Evolutionary conservation across 1,140 invertebrate species (phyloP).

Genomic region (Phthorimaea operculella): DNA sequence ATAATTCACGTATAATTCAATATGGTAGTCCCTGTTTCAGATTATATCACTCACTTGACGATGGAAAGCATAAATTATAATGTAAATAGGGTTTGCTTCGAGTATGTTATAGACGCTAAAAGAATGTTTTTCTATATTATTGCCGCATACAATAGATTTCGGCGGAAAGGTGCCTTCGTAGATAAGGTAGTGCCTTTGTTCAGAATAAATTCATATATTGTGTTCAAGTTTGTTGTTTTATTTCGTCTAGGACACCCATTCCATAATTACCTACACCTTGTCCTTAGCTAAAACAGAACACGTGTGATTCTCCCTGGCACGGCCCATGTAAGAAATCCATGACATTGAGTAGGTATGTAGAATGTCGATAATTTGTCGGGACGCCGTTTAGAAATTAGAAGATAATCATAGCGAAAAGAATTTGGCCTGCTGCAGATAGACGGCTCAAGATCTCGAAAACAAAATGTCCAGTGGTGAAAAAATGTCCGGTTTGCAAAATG

Average conservation of each 20-base stretch:
- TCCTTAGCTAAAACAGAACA: too few species aligned
- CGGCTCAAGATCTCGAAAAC: too few species aligned
- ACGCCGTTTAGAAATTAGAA: too few species aligned
- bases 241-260: conserved; percentile 12
- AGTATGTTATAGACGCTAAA: conserved; percentile 46
- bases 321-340: too few species aligned
- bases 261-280: too few species aligned
- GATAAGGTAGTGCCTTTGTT: conserved; percentile 55
- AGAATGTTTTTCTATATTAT: conserved; percentile 44
- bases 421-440: too few species aligned
- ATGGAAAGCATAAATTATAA: conserved; percentile 42
- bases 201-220: conserved; percentile 54
- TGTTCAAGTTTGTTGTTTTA: conserved; percentile 41
- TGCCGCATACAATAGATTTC: conserved; percentile 34
- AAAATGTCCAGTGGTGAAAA: too few species aligned
- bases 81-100: conserved; percentile 53
- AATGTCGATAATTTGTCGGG: too few species aligned
- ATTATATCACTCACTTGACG: conserved; percentile 18
- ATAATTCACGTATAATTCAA: conserved; percentile 26
- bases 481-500: too few species aligned
- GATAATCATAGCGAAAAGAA: too few species aligned
- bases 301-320: too few species aligned
- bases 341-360: too few species aligned
- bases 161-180: conserved; percentile 46
- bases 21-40: conserved; percentile 41